phyloP scores from a whole-genome alignment of 2,113 vertebrate genomes.

The Equus przewalskii region DNA sequence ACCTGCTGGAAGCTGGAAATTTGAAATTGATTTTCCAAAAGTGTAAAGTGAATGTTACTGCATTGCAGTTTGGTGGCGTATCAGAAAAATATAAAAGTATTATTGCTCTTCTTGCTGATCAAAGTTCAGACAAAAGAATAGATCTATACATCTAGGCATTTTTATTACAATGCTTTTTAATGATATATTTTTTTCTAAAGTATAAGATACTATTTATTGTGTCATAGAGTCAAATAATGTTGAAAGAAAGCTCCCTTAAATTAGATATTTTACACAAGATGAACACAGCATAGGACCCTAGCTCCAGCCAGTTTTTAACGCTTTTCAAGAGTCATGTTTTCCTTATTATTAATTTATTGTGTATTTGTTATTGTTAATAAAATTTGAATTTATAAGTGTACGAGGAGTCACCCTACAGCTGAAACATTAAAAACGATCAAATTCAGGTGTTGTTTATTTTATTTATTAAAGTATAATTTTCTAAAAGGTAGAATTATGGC shows the following conservation, averaged over 20 bases:
- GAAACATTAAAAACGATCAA: neutral
- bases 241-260: neutral
- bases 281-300: neutral
- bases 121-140: constrained; percentile 35
- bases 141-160: neutral
- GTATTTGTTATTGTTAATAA: neutral
- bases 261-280: neutral
- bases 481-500: neutral
- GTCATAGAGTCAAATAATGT: neutral
- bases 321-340: neutral
- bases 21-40: constrained; percentile 41
- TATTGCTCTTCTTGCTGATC: neutral
- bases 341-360: neutral
- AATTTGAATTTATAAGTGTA: neutral
- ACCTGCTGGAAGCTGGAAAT: neutral
- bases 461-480: neutral
- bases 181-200: neutral
- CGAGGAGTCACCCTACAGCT: neutral
- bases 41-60: constrained; percentile 15
- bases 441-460: neutral
- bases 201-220: neutral
- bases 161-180: neutral
- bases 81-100: neutral
- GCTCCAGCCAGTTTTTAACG: neutral
- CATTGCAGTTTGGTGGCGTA: neutral